Conservation (phyloP, 2,797 vertebrate genomes). For the Scleropages formosus region DNA sequence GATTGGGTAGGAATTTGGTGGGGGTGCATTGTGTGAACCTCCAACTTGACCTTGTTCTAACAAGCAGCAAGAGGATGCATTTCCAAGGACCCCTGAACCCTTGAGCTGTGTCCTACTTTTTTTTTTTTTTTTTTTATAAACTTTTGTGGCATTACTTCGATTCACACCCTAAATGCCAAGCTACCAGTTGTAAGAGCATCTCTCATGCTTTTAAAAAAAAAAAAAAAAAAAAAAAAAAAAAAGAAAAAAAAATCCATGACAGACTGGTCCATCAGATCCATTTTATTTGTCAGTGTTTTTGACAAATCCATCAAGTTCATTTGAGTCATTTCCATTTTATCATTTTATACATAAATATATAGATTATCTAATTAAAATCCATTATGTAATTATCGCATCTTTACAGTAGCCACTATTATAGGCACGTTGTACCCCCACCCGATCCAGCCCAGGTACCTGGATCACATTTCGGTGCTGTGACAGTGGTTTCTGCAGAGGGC, state of each 20-base stretch:
- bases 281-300: constrained; percentile 27
- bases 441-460: background rate
- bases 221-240: constrained; percentile 14
- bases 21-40: too few species aligned
- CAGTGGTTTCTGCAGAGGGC: constrained; percentile 8
- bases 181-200: too few species aligned
- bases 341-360: constrained; percentile 35
- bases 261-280: constrained; percentile 12
- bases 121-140: too few species aligned
- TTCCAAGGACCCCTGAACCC: too few species aligned
- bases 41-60: too few species aligned
- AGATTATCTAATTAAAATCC: constrained; percentile 35
- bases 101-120: too few species aligned
- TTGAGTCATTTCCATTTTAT: constrained; percentile 23
- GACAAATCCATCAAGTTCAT: constrained; percentile 32
- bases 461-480: constrained; percentile 21
- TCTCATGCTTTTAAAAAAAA: too few species aligned
- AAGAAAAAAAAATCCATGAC: too few species aligned
- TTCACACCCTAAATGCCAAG: too few species aligned
- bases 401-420: constrained; percentile 30
- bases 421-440: background rate
- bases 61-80: too few species aligned
- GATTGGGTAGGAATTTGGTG: too few species aligned
- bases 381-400: constrained; percentile 23
- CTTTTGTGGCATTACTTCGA: too few species aligned